Evolutionary conservation across 30 jellyfish, hydroid and myxozoan species (phyloP).

Genomic region (Rhopilema esculentum): DNA sequence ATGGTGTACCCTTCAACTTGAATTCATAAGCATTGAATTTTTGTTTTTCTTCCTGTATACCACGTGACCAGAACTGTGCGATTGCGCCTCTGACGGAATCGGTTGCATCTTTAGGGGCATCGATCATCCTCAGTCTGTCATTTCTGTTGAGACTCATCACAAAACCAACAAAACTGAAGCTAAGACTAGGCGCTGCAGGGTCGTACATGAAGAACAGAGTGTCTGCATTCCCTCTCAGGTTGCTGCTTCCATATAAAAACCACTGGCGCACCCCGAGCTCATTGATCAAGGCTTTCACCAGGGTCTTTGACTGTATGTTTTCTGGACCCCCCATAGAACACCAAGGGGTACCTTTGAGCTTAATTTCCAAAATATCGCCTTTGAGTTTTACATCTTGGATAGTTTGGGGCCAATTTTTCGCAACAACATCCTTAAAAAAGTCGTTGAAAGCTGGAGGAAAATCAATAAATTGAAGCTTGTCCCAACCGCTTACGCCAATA

Average conservation of each 20-base stretch:
- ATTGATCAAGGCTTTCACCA: constrained; percentile 59
- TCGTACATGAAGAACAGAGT: constrained; percentile 67
- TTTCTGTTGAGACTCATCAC: constrained; percentile 73
- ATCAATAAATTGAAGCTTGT: constrained; percentile 50
- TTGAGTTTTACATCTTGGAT: constrained; percentile 36
- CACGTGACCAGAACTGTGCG: constrained; percentile 68
- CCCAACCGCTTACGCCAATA: constrained; percentile 63
- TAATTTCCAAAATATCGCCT: constrained; percentile 60
- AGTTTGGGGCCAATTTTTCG: constrained; percentile 63
- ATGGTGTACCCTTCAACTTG: constrained; percentile 81
- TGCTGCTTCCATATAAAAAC: constrained; percentile 63
- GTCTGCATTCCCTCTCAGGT: constrained; percentile 62
- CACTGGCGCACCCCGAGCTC: constrained; percentile 62
- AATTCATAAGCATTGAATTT: constrained; percentile 77
- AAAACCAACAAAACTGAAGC: constrained; percentile 56
- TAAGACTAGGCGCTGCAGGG: constrained; percentile 39
- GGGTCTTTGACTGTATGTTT: constrained; percentile 66
- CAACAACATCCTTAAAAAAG: constrained; percentile 30
- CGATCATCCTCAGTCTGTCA: constrained; percentile 81
- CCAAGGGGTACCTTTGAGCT: constrained; percentile 82
- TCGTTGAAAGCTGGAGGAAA: constrained; percentile 43
- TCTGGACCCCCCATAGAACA: constrained; percentile 63
- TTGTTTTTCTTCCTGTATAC: constrained; percentile 74
- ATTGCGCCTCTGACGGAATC: constrained; percentile 48
- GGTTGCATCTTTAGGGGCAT: constrained; percentile 56